Base-by-base conservation (phyloP, 2,113 vertebrate species). In the Melospiza georgiana region DNA sequence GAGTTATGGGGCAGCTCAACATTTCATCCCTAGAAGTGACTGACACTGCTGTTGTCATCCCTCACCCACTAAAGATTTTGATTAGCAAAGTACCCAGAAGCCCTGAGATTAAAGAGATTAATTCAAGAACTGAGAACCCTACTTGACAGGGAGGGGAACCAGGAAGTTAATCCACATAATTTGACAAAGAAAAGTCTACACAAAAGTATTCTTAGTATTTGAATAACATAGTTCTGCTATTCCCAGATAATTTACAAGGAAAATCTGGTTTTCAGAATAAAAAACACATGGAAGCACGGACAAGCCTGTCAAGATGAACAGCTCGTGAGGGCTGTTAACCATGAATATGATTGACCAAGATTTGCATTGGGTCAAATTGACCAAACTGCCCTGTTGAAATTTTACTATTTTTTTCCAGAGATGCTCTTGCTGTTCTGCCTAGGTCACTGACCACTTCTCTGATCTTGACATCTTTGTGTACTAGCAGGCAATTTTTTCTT, bases 1-100 rank as follows among this genome's bases (percentile, higher is more conserved):
- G 72, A 19, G 5, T 61, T 55, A 44, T 3, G 12, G 22, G 8
- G 11, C 30, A 79, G 21, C 19, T 61, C 0, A 0, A 5, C 4
- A 52, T 52, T 59, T 43, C 10, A 33, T 9, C 2, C 11, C 33
- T 77, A 48, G 12, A 51, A 59, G 11, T 2, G 8, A 43, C 28
- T 27, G 22, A 65, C 30, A 39, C 27, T 30, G 23, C 33, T 65
- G 10, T 13, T 67, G 44, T 51, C 10, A 63, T 68, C 25, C 19
- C 11, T 88, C 22, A 25, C 3, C 12, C 54, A 83, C 22, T 30
- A n/a, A 83, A 55, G 24, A 8, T 51, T 74, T 68, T 59, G 12
- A 13, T 11, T 39, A 67, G 31, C 3, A 59, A 30, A 89, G 21
- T 14, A 48, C 21, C 14, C 21, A 52, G 52, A 44, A 91, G 31